Evolutionary conservation across 1,140 invertebrate genomes (phyloP).

Genomic region (Anagrus nilaparvatae): DNA sequence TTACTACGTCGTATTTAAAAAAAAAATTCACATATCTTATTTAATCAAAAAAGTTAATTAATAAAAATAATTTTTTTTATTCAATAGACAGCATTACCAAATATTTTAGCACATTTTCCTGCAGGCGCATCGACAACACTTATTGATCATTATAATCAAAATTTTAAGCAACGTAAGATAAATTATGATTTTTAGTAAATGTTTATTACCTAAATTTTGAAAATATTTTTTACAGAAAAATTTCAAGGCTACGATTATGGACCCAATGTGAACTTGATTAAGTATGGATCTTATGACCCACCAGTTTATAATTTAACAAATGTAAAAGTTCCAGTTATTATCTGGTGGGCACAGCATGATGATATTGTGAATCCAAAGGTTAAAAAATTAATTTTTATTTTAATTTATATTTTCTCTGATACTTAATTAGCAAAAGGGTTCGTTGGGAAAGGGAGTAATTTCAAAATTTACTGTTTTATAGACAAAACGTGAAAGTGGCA

Average conservation of each 20-base stretch:
- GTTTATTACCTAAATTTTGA: neutral
- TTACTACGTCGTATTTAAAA: too few relatives aligned
- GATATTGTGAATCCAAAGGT: conserved; percentile 6
- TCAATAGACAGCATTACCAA: conserved; percentile 5
- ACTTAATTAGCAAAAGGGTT: too few relatives aligned
- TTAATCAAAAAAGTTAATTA: too few relatives aligned
- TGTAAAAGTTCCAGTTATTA: neutral
- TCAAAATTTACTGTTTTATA: too few relatives aligned
- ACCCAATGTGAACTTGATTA: neutral
- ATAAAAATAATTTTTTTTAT: too few relatives aligned
- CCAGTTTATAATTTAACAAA: conserved; percentile 2
- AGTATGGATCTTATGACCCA: neutral
- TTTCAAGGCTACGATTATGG: conserved; percentile 5
- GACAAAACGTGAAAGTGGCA: too few relatives aligned
- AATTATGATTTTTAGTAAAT: neutral
- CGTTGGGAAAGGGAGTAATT: too few relatives aligned
- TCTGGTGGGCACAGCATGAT: neutral
- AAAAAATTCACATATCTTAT: too few relatives aligned
- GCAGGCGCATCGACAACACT: neutral
- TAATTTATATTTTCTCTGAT: too few relatives aligned
- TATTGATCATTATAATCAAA: conserved; percentile 9
- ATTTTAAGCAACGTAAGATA: conserved; percentile 20
- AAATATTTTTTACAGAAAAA: neutral
- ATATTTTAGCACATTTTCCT: neutral
- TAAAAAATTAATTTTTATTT: too few relatives aligned